Conservation (phyloP, 1,140 invertebrate genomes). For the Drosophila yakuba region DNA sequence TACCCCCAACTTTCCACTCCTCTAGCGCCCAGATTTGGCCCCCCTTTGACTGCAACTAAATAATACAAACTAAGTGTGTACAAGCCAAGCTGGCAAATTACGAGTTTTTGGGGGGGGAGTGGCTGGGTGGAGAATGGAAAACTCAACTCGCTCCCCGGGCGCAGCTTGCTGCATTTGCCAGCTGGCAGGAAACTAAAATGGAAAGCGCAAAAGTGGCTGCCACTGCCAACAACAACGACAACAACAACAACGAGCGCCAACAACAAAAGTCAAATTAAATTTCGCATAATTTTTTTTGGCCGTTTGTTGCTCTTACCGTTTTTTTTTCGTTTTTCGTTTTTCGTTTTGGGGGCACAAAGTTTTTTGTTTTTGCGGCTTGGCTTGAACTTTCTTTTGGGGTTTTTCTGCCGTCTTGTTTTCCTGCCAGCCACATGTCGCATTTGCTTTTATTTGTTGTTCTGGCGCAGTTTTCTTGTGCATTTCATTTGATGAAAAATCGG, state of each 20-base stretch:
- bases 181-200: slow-evolving; percentile 74
- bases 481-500: slow-evolving; percentile 62
- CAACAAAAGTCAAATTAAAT: slow-evolving; percentile 81
- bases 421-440: slow-evolving; percentile 76
- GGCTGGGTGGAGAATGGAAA: slow-evolving; percentile 1
- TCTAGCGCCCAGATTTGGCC: too few relatives aligned
- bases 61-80: slow-evolving; percentile 77
- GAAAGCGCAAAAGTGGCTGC: slow-evolving; percentile 72
- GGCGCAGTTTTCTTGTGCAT: slow-evolving; percentile 71
- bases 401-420: slow-evolving; percentile 46
- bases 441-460: slow-evolving; percentile 70
- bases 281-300: slow-evolving; percentile 76
- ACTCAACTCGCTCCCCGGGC: slow-evolving; percentile 10
- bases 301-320: slow-evolving; percentile 49
- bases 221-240: slow-evolving; percentile 49
- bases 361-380: slow-evolving; percentile 81
- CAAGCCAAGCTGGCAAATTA: slow-evolving; percentile 79
- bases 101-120: slow-evolving; percentile 38
- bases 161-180: slow-evolving; percentile 64
- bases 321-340: not conserved
- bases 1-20: not conserved
- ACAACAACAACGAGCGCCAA: slow-evolving; percentile 26
- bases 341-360: slow-evolving; percentile 50
- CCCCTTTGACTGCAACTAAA: slow-evolving; percentile 60
- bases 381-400: slow-evolving; percentile 55